Percentiles rank a stretch among this genome's conserved stretches.
Evolutionary conservation across 2,113 vertebrate species (phyloP).

Genomic region (Nematolebias whitei): DNA sequence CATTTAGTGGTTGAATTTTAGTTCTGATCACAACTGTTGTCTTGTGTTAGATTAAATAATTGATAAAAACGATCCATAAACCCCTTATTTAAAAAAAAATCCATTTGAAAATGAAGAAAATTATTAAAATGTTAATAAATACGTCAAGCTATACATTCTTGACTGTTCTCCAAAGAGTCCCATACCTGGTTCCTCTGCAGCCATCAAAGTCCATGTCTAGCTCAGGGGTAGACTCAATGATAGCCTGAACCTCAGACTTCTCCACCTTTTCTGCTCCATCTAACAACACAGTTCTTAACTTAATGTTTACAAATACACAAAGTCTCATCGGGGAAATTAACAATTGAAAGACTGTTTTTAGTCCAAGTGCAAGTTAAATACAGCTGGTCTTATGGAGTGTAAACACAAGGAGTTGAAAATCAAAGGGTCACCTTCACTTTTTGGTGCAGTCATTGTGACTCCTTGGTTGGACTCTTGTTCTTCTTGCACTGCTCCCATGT

Average conservation of each 20-base stretch:
- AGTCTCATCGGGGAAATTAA: too few relatives aligned
- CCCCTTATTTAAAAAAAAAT: too few relatives aligned
- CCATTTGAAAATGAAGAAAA: too few relatives aligned
- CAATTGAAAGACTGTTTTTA: neutral
- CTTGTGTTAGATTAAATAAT: too few relatives aligned
- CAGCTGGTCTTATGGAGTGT: neutral
- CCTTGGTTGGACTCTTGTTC: constrained; percentile 72
- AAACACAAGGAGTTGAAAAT: neutral
- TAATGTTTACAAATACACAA: too few relatives aligned
- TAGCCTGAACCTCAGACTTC: constrained; percentile 96
- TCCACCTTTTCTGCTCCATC: constrained; percentile 85
- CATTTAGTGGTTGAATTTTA: too few relatives aligned
- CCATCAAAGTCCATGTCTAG: constrained; percentile 94
- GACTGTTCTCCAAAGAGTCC: neutral
- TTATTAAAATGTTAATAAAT: too few relatives aligned
- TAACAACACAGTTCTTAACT: constrained; percentile 37
- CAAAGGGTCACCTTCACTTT: constrained; percentile 32
- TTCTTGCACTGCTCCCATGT: constrained; percentile 80
- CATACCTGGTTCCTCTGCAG: constrained; percentile 90
- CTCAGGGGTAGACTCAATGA: constrained; percentile 98
- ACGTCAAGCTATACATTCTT: neutral
- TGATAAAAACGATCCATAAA: too few relatives aligned
- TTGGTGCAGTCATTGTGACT: neutral
- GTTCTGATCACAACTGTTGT: too few relatives aligned
- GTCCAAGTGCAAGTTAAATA: neutral